These are phyloP conservation scores for Peromyscus polionotus DNA, from an alignment of 2,113 vertebrate species.

Conservation along the genomic window DNA sequence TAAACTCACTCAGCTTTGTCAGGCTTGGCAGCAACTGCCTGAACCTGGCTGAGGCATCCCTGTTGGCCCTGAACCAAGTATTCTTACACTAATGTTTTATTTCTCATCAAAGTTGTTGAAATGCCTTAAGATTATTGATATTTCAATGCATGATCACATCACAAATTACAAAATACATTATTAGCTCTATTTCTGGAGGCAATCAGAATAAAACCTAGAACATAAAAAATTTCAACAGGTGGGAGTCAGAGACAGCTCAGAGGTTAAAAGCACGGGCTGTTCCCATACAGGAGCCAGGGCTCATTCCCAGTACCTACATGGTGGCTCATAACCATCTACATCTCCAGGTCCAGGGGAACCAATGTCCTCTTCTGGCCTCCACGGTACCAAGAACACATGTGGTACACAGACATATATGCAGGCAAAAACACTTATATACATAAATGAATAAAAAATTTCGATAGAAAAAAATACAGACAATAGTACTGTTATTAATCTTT, in stretches of 20 bases:
- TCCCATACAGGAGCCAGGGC: neutral
- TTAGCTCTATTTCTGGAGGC: slow-evolving; percentile 18
- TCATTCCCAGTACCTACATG: too few species aligned
- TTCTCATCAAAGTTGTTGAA: slow-evolving; percentile 46
- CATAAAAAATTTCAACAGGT: neutral
- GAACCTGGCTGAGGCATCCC: neutral
- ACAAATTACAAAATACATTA: neutral
- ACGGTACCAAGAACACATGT: neutral
- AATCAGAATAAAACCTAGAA: neutral
- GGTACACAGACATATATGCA: neutral
- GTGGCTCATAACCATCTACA: neutral
- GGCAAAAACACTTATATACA: neutral
- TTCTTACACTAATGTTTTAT: slow-evolving; percentile 41
- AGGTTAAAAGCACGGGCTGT: neutral
- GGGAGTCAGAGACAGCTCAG: neutral
- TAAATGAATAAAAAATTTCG: neutral
- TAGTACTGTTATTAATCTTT: neutral
- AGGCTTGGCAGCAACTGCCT: neutral
- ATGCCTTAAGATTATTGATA: slow-evolving; percentile 18
- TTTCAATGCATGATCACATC: slow-evolving; percentile 36
- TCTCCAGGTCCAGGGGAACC: neutral
- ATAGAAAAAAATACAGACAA: neutral
- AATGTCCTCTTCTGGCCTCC: neutral
- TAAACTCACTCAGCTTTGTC: neutral
- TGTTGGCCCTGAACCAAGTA: neutral